Evolutionary conservation across 2,888 invertebrate species (phyloP), one percentile per base, ranked within the genome.

Genomic region (Trypoxylon attenuatum): DNA sequence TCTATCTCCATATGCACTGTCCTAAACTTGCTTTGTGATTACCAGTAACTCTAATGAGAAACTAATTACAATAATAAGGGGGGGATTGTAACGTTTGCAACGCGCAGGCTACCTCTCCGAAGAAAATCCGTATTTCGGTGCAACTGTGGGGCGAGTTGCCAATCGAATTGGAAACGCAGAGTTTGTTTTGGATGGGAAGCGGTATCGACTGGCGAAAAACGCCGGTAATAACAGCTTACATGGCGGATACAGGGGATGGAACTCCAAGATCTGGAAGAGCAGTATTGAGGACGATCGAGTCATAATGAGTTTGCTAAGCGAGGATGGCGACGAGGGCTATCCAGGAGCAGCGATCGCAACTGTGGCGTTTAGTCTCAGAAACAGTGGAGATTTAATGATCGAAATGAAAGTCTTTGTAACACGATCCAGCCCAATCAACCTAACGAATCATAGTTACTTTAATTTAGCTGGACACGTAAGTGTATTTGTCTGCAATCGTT

Each of bases 371-470:
- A 90, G 91, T 72, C 89, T 97, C 16, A 92, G 91, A 5, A 90
- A 91, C 21, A 91, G 93, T 68, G 94, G 96, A 82, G 91, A 92
- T 63, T 88, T 98, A 39, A 88, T 90, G 61, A 91, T 97, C 3
- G 90, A 92, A 64, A 95, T 94, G 89, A 91, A 89, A 69, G 95
- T 95, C 15, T 91, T 91, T 2, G 91, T 94, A 1, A 92, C 91
- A 6, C 94, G 94, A 82, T 90, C 94, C 0, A 97, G 97, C 0
- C 91, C 94, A 10, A 89, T 98, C 64, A 97, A 96, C 86, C 88
- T 98, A 56, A 96, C 96, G 45, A 95, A 94, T 85, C 94, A 97
- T 82, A 91, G 94, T 0, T 98, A 94, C 86, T 97, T 98, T 87
- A 98, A 98, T 88, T 89, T 98, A 38, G 95, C 93, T 47, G 97